Conservation (phyloP, 2,888 invertebrate genomes). For the Amiota communis region DNA sequence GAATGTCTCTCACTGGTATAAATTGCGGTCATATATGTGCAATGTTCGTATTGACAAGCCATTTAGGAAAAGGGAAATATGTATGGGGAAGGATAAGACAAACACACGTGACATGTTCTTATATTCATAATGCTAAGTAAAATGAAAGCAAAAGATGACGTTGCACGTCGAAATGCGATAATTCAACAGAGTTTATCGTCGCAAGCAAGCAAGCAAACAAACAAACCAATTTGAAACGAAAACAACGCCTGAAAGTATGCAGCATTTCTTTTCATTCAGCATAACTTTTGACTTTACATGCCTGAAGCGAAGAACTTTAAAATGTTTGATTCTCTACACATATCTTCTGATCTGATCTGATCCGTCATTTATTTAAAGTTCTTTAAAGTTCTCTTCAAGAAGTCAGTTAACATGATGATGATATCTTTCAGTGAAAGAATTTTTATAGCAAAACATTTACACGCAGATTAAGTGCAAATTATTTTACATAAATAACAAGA, state of each 20-base stretch:
- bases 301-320: neutral
- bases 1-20: slow-evolving; percentile 45
- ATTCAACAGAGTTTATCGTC: slow-evolving; percentile 60
- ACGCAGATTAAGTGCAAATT: slow-evolving; percentile 65
- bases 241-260: slow-evolving; percentile 46
- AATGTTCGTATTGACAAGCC: slow-evolving; percentile 54
- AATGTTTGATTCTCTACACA: neutral
- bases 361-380: neutral
- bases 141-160: slow-evolving; percentile 53
- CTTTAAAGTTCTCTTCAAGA: no score
- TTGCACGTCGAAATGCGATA: slow-evolving; percentile 65
- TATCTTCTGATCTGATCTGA: neutral
- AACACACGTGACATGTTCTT: slow-evolving; percentile 12
- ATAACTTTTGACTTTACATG: neutral
- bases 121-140: slow-evolving; percentile 24
- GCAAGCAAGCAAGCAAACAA: neutral
- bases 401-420: no score
- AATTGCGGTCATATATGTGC: slow-evolving; percentile 23
- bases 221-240: no score
- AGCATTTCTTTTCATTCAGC: slow-evolving; percentile 10
- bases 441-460: slow-evolving; percentile 51
- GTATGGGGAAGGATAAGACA: neutral
- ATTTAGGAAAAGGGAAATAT: no score
- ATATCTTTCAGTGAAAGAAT: slow-evolving; percentile 40
- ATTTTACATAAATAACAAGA: slow-evolving; percentile 67